Evolutionary conservation across 2,113 vertebrate species (phyloP), one percentile per base, ranked within the genome.

Genomic region (Mus musculus): DNA sequence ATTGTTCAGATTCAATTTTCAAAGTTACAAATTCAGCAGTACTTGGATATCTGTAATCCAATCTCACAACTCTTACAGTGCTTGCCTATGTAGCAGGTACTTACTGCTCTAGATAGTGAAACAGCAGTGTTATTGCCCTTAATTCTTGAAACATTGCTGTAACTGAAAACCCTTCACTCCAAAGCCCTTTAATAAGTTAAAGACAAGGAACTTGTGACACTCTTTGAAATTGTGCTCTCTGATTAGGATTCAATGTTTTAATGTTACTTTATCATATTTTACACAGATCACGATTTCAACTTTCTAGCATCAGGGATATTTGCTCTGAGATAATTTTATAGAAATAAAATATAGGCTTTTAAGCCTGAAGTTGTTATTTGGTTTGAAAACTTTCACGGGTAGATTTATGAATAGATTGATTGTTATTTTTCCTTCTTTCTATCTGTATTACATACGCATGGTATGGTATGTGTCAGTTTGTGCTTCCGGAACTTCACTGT

Each of bases 131-230:
- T 52, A 85, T 88, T 92, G 75, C n/a, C 86, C 36, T 90, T 95
- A 85, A 61, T 77, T 56, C 28, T 85, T 93, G 28, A 12, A 94
- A 19, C 36, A 81, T 94, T 54, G 1, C n/a, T 89, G 2, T 82
- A 86, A 75, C 77, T 85, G 8, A 92, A 95, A 95, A 89, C 39
- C 0, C 22, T 88, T 59, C 75, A 4, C 39, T 95, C 90, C 81
- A 96, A 95, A 92, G 8, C 3, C 82, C 7, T 71, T 90, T 80
- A 95, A 88, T 67, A 88, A 93, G 1, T 97, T 73, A 49, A 95
- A 93, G 77, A 77, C 77, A 93, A 71, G 89, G 36, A 94, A 84
- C 24, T n/a, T 94, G 33, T 67, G 49, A 91, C 14, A 82, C 20
- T 54, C 84, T 87, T 80, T 90, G 14, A 91, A 94, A 93, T 81